These are phyloP conservation scores for Anser cygnoides DNA, from an alignment of 2,113 vertebrate species.

Conservation along the genomic window DNA sequence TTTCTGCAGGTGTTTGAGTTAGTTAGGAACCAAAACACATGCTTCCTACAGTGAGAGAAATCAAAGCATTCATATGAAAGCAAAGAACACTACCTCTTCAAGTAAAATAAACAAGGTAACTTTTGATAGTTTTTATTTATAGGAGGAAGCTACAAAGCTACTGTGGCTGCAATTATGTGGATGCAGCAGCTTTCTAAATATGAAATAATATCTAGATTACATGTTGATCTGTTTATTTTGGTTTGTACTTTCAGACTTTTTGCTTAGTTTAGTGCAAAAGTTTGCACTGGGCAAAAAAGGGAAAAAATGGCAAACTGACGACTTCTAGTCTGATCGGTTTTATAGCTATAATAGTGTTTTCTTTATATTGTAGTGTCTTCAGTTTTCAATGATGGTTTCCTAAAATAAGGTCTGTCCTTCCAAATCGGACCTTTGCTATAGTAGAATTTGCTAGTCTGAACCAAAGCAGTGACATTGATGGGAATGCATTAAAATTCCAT, in stretches of 20 bases:
- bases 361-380: neutral
- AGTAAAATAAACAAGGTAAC: neutral
- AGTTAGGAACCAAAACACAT: neutral
- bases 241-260: neutral
- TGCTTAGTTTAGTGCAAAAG: neutral
- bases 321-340: neutral
- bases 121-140: neutral
- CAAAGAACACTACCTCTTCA: neutral
- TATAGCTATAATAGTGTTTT: neutral
- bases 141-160: neutral
- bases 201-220: neutral
- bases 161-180: neutral
- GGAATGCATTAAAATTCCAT: neutral
- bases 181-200: neutral
- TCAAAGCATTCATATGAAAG: neutral
- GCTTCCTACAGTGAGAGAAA: neutral
- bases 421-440: neutral
- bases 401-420: neutral
- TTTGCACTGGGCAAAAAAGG: neutral
- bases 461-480: neutral
- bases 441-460: neutral
- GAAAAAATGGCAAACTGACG: neutral
- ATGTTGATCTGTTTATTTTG: neutral
- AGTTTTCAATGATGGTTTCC: neutral
- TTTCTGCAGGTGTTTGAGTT: neutral